Evolutionary conservation across 2,888 invertebrate genomes (phyloP).

Genomic region (Calliphora vomitoria): DNA sequence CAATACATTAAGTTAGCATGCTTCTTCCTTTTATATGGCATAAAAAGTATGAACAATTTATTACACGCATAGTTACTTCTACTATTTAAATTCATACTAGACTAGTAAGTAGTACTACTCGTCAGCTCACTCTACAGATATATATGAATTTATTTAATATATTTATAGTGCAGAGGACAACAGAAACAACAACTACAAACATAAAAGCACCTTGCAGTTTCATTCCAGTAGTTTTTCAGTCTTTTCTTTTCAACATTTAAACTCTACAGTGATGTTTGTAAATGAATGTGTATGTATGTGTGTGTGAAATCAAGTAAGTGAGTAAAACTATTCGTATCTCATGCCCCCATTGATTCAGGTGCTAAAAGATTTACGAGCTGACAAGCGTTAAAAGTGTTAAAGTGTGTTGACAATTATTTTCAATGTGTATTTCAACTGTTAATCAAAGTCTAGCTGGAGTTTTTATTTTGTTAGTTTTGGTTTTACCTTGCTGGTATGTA

Average conservation of each 20-base stretch:
- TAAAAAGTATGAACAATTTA: constrained; percentile 59
- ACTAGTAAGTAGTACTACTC: constrained; percentile 15
- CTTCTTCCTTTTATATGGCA: background rate
- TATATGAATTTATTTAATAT: constrained; percentile 23
- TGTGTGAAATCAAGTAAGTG: constrained; percentile 8
- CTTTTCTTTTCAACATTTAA: constrained; percentile 1
- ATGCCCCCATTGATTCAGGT: constrained; percentile 64
- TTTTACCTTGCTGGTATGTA: constrained; percentile 5
- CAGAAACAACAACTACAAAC: constrained; percentile 2
- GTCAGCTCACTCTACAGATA: constrained; percentile 39
- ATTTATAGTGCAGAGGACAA: background rate
- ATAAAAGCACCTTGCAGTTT: constrained; percentile 69
- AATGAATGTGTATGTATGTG: background rate
- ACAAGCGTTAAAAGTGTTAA: constrained; percentile 74
- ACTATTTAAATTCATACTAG: constrained; percentile 54
- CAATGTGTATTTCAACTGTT: constrained; percentile 72
- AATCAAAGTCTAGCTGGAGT: constrained; percentile 65
- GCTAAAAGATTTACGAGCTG: constrained; percentile 75
- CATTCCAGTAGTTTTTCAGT: constrained; percentile 44
- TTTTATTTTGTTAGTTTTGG: constrained; percentile 28
- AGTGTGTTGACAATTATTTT: constrained; percentile 74
- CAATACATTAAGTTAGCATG: constrained; percentile 29
- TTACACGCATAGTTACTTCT: constrained; percentile 58
- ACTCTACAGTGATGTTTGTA: background rate
- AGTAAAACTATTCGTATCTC: constrained; percentile 15